Base-by-base conservation (phyloP, 2,797 vertebrate genomes). In the Megaceryle alcyon region DNA sequence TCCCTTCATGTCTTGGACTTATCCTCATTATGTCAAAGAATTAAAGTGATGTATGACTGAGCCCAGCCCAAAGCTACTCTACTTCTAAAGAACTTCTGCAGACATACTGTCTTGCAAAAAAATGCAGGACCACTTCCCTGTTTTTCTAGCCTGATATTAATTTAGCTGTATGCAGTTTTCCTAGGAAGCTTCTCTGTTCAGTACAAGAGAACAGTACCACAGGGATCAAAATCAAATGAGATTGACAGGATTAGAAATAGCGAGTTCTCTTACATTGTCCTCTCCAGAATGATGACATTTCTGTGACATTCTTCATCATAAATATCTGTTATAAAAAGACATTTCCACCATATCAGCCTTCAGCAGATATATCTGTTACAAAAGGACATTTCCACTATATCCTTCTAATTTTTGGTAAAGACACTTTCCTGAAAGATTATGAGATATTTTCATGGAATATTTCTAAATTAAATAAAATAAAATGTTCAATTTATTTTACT, bases 61-160 rank as follows among this genome's bases (percentile, higher is more conserved):
- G 28, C 28, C 41, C 35, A 82, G 26, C 22, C 48, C 46, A 59
- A 57, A 83, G 37, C 14, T 81, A 6, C n/a, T 77, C 66, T 61
- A 1, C 6, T 13, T 75, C 26, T 60, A 23, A 69, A 76, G 18
- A 59, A 13, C 41, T 82, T 60, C 31, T 88, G 19, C 15, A 72
- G 56, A 14, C 8, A 63, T 22, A 41, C 3, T 13, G 12, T 35
- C 20, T 70, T 59, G 6, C 8, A 43, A 56, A 63, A 29, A 21
- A 39, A n/a, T 3, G 1, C 2, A 2, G 5, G 16, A 46, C 7
- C 8, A 18, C 4, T 51, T 54, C 13, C 10, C 23, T 59, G 44
- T 56, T 86, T 44, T 60, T 51, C 17, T 56, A 10, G 68, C 60
- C 28, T 57, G 31, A n/a, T 49, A 6, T 22, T 37, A 69, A 64